phyloP scores from a whole-genome alignment of 2,113 vertebrate genomes.

The Nanorana parkeri region DNA sequence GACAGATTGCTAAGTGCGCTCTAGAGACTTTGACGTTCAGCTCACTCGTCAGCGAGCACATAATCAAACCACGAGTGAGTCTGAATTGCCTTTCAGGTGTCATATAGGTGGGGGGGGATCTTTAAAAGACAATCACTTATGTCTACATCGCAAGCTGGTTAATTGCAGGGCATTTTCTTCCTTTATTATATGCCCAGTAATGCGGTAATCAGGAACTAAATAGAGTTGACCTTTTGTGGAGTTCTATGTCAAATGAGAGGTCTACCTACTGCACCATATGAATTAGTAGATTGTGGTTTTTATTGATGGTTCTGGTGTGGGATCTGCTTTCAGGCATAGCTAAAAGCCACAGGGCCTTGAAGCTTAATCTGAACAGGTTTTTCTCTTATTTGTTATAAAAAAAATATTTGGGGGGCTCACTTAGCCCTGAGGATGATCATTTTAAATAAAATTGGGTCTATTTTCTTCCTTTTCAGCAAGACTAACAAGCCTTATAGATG shows the following conservation, averaged over 20 bases:
- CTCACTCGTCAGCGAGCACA: slow-evolving; percentile 23
- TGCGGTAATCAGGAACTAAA: slow-evolving; percentile 4
- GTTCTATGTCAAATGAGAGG: neutral
- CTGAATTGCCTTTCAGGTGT: slow-evolving; percentile 28
- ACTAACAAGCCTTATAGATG: too few species aligned
- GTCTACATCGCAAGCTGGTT: neutral
- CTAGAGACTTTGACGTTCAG: slow-evolving; percentile 5
- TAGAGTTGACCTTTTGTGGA: neutral
- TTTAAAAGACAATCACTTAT: slow-evolving; percentile 6
- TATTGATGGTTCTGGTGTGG: too few species aligned
- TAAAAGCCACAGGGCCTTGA: too few species aligned
- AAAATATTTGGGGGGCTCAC: too few species aligned
- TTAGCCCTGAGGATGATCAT: too few species aligned
- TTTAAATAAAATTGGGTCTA: too few species aligned
- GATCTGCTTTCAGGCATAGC: too few species aligned
- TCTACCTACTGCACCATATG: too few species aligned
- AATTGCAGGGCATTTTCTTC: slow-evolving; percentile 14
- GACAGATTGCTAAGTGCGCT: slow-evolving; percentile 46
- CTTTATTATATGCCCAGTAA: neutral
- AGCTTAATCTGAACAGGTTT: too few species aligned
- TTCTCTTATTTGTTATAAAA: too few species aligned
- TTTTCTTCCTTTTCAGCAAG: too few species aligned
- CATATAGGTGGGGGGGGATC: neutral
- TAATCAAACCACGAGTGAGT: slow-evolving; percentile 32
- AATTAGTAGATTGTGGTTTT: too few species aligned